Percentiles rank a stretch among this genome's conserved stretches.
Evolutionary conservation across 2,797 vertebrate species (phyloP).

Genomic region (Harpagifer antarcticus): DNA sequence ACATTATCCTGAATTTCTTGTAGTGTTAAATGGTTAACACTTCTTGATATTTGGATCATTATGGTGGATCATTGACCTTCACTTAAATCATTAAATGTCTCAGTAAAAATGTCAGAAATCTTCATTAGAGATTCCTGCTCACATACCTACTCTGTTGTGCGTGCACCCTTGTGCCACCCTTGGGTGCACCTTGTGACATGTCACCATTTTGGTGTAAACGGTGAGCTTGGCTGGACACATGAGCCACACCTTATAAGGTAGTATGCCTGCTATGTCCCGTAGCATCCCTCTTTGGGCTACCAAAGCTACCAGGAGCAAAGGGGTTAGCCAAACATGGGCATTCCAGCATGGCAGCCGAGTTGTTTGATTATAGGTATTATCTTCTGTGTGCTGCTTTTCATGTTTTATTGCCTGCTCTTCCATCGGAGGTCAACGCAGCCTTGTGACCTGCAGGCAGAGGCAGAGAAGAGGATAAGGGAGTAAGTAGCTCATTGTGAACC

Average conservation of each 20-base stretch:
- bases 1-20: neutral
- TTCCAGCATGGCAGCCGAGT: slow-evolving; percentile 68
- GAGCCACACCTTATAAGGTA: slow-evolving; percentile 92
- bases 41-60: neutral
- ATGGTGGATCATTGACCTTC: neutral
- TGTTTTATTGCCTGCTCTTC: slow-evolving; percentile 69
- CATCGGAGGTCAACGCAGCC: slow-evolving; percentile 61
- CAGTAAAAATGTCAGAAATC: neutral
- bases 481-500: slow-evolving; percentile 65
- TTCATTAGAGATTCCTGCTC: slow-evolving; percentile 6
- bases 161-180: slow-evolving; percentile 37
- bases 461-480: slow-evolving; percentile 49
- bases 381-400: slow-evolving; percentile 73
- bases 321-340: slow-evolving; percentile 92
- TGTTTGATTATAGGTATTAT: slow-evolving; percentile 68
- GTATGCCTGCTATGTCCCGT: slow-evolving; percentile 82
- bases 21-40: neutral
- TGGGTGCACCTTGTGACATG: slow-evolving; percentile 52
- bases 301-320: slow-evolving; percentile 80
- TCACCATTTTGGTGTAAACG: slow-evolving; percentile 78
- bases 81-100: neutral
- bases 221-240: slow-evolving; percentile 78
- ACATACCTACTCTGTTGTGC: slow-evolving; percentile 4
- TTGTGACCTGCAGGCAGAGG: slow-evolving; percentile 41
- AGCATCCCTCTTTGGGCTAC: slow-evolving; percentile 66